Base-by-base conservation (phyloP, 2,888 invertebrate genomes). In the Apotomis betuletana region DNA sequence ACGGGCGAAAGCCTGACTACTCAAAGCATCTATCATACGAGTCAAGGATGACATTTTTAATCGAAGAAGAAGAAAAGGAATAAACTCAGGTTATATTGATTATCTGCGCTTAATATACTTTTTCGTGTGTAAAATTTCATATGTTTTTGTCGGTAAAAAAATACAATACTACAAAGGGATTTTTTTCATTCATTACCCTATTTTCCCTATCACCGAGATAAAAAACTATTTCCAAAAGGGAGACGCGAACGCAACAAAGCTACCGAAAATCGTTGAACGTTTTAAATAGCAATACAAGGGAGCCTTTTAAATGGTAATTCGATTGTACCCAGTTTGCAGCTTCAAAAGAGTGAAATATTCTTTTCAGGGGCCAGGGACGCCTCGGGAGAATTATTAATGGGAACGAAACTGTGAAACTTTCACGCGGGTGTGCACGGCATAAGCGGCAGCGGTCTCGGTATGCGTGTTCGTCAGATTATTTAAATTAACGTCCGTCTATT, bases 221-320 rank as follows among this genome's bases (percentile, higher is more conserved):
- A 67, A 67, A 61, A 67, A 63, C 63, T 68, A 63, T 63, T 72
- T 54, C 13, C 5, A 63, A 59, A 68, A 67, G 58, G 62, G 72
- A 67, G 58, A 63, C 52, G 62, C 67, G 75, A 78, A 75, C 76
- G 76, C 69, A 77, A 80, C 85, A 87, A 86, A 83, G 85, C 80
- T 77, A 75, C 82, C 81, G 78, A 84, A 86, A 86, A 86, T 82
- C 85, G 84, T 85, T 88, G 84, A 85, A 81, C 82, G 85, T 82
- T 83, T 87, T 82, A 86, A 88, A 89, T 85, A 83, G 83, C 86
- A 82, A 86, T 86, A 85, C 85, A 85, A 86, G 84, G 79, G 78
- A 78, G 80, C 81, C 85, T 88, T 91, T 90, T 88, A 91, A 87
- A 91, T 91, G 90, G 87, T 90, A 91, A 91, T 91, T 90, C 88